These are phyloP conservation scores for Neogale vison DNA, from an alignment of 2,113 vertebrate genomes.

Conservation along the genomic window DNA sequence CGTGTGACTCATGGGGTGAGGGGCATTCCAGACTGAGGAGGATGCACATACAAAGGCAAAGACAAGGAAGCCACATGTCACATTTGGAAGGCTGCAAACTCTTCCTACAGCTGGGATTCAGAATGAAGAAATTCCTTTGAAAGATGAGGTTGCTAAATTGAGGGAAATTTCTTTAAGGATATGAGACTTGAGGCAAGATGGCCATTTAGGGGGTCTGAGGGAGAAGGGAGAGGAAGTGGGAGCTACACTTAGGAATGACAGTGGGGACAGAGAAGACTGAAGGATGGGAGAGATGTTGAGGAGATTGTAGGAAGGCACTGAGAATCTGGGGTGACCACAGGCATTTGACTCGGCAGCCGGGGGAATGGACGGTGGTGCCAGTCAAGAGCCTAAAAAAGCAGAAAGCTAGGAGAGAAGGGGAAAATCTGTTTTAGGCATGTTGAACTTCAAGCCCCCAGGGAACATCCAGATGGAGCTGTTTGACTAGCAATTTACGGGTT, in stretches of 20 bases:
- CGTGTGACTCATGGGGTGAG: not conserved
- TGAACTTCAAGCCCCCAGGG: not conserved
- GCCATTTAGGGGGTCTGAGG: not conserved
- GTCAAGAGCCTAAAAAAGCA: not conserved
- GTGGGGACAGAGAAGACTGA: too few relatives aligned
- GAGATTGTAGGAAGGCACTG: not conserved
- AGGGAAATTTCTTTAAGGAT: not conserved
- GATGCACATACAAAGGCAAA: not conserved
- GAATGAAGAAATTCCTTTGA: not conserved
- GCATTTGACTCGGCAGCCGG: not conserved
- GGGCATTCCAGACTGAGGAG: not conserved
- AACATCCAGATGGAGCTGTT: not conserved
- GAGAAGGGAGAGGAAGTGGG: not conserved
- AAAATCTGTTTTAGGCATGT: too few relatives aligned
- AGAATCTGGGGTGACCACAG: too few relatives aligned
- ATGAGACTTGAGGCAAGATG: not conserved
- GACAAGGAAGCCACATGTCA: not conserved
- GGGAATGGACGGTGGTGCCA: not conserved
- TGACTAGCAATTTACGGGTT: too few relatives aligned
- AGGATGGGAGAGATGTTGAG: fast-evolving
- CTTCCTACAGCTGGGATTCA: not conserved
- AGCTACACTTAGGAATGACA: not conserved
- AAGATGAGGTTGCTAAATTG: not conserved
- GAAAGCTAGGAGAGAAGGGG: not conserved
- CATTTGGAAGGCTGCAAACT: not conserved